Percentiles rank a stretch among this genome's conserved stretches.
Evolutionary conservation across 2,888 invertebrate genomes (phyloP).

Genomic region (Argyresthia goedartella): DNA sequence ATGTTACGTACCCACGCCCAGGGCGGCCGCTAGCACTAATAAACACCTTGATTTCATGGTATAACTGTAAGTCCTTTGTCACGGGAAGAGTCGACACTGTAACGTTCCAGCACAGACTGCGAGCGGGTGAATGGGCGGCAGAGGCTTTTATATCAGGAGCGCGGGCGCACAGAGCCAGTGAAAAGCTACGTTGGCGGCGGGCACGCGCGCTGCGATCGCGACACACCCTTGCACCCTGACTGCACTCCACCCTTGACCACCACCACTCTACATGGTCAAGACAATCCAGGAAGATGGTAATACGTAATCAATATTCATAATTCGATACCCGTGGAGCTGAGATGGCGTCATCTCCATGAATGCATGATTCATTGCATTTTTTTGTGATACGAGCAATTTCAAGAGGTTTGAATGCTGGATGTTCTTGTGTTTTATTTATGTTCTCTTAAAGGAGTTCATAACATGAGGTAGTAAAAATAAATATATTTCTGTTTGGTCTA

Average conservation of each 20-base stretch:
- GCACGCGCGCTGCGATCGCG: conserved; percentile 28
- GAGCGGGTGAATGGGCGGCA: conserved; percentile 67
- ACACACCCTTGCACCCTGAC: conserved; percentile 12
- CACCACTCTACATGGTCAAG: not conserved
- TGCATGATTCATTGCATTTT: conserved; percentile 3
- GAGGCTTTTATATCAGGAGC: conserved; percentile 66
- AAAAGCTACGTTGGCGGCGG: conserved; percentile 48
- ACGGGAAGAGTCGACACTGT: conserved; percentile 60
- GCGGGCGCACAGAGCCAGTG: conserved; percentile 49
- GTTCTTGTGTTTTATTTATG: too few relatives aligned
- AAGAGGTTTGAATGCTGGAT: too few relatives aligned
- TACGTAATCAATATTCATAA: not conserved
- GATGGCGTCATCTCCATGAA: not conserved
- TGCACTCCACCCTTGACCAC: not conserved
- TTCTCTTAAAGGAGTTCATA: too few relatives aligned
- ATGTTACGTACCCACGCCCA: conserved; percentile 77
- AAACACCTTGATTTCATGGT: conserved; percentile 70
- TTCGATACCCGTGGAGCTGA: not conserved
- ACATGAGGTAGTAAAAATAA: too few relatives aligned
- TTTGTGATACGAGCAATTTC: not conserved
- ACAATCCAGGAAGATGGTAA: not conserved
- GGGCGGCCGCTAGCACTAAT: conserved; percentile 74
- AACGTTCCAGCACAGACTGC: conserved; percentile 69
- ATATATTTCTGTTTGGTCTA: too few relatives aligned
- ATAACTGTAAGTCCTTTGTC: conserved; percentile 58